Conservation (phyloP, 2,113 vertebrate genomes). For the Glaucidium brasilianum region DNA sequence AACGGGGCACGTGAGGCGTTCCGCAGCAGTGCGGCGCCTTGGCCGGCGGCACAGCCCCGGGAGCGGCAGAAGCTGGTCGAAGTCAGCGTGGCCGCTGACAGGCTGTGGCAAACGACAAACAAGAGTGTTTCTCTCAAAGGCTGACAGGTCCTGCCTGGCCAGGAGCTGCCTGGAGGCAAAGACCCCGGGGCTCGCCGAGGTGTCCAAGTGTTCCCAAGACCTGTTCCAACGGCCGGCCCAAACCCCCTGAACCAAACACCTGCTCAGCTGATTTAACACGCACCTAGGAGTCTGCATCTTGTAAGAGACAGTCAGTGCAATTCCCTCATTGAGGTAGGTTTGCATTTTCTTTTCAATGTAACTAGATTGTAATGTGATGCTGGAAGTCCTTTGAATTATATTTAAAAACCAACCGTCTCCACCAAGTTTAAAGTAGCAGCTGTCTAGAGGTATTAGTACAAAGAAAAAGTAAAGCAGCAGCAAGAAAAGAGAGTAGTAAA, state of each 20-base stretch:
- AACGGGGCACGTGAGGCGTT: background rate
- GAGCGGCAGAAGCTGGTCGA: background rate
- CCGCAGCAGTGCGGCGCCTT: accelerated
- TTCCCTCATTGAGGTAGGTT: accelerated
- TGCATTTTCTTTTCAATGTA: accelerated
- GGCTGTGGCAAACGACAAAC: background rate
- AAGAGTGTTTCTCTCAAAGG: background rate
- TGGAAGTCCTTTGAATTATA: accelerated
- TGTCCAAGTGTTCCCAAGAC: background rate
- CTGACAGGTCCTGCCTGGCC: too few species aligned
- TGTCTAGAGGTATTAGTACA: accelerated
- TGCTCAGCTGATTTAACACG: too few species aligned
- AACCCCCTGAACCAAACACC: too few species aligned
- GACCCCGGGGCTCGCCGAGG: too few species aligned
- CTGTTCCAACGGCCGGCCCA: background rate
- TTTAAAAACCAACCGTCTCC: accelerated
- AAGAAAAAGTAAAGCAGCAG: background rate
- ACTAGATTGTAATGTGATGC: accelerated
- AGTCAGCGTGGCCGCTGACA: background rate
- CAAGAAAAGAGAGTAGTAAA: background rate
- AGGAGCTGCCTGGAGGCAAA: too few species aligned
- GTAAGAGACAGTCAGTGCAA: accelerated
- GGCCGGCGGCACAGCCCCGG: background rate
- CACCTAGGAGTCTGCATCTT: background rate
- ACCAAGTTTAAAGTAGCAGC: accelerated